Percentiles rank a stretch among this genome's conserved stretches.
These are phyloP conservation scores for Xerus inauris DNA, from an alignment of 2,113 vertebrate species.

Conservation along the genomic window DNA sequence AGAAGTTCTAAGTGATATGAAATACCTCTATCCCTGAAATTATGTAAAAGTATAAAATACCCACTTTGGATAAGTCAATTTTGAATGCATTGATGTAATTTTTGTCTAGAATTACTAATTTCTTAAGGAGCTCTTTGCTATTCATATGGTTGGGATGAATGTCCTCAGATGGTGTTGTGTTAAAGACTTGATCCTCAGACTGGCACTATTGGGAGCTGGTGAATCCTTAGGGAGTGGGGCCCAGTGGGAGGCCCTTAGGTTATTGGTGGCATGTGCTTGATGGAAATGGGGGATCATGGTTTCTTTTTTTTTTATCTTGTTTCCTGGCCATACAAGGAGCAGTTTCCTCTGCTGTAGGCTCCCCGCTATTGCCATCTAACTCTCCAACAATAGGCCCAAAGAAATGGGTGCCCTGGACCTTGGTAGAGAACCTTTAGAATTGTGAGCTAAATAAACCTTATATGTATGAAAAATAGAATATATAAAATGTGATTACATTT, in stretches of 20 bases:
- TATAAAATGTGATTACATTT: not conserved
- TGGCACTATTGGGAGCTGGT: not conserved
- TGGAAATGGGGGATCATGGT: not conserved
- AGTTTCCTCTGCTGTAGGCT: not conserved
- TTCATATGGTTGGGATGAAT: not conserved
- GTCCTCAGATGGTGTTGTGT: not conserved
- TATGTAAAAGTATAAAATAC: not conserved
- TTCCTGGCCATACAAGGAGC: not conserved
- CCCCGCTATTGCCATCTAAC: not conserved
- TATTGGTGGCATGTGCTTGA: fast-evolving
- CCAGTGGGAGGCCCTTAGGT: not conserved
- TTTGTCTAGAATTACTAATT: not conserved
- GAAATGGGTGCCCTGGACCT: not conserved
- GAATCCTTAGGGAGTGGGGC: not conserved
- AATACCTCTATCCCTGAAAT: not conserved
- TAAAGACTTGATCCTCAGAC: not conserved
- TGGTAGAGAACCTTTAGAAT: no score
- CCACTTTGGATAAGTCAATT: not conserved
- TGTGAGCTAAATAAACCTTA: not conserved
- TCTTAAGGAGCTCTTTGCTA: not conserved
- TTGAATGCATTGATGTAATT: not conserved
- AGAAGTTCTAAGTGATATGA: not conserved
- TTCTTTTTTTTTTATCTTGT: not conserved
- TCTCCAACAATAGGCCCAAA: not conserved
- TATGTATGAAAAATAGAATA: not conserved